phyloP scores from a whole-genome alignment of 1,140 invertebrate genomes.

The Drosophila dunni region DNA sequence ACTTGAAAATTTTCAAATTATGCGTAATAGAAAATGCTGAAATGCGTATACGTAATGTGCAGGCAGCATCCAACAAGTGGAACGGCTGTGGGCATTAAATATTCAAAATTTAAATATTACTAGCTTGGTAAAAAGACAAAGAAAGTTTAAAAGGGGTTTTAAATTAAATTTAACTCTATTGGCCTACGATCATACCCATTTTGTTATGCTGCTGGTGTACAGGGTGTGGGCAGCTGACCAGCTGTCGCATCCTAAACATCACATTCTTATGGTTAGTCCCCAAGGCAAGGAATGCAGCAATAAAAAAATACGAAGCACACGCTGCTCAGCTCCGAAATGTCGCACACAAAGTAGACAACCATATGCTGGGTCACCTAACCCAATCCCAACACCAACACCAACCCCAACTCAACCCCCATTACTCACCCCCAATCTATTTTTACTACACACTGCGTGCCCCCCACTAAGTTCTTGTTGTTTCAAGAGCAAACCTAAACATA shows the following conservation, averaged over 20 bases:
- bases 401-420: background rate
- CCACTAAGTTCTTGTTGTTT: slow-evolving; percentile 14
- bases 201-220: background rate
- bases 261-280: slow-evolving; percentile 41
- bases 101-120: too few relatives aligned
- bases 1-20: slow-evolving; percentile 57
- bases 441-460: background rate
- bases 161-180: background rate
- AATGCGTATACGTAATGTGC: slow-evolving; percentile 69
- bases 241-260: slow-evolving; percentile 42
- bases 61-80: slow-evolving; percentile 64
- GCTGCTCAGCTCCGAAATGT: background rate
- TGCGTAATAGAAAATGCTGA: slow-evolving; percentile 39
- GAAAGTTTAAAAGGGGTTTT: too few relatives aligned
- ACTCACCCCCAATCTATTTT: background rate
- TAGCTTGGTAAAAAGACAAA: background rate
- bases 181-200: background rate
- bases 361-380: slow-evolving; percentile 38
- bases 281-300: slow-evolving; percentile 50
- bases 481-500: slow-evolving; percentile 67
- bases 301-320: slow-evolving; percentile 36
- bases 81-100: slow-evolving; percentile 7
- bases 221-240: slow-evolving; percentile 31
- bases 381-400: background rate
- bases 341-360: slow-evolving; percentile 23